Conservation (phyloP, 37 sponge, comb jelly and placozoan genomes). For the Agelas oroides region DNA sequence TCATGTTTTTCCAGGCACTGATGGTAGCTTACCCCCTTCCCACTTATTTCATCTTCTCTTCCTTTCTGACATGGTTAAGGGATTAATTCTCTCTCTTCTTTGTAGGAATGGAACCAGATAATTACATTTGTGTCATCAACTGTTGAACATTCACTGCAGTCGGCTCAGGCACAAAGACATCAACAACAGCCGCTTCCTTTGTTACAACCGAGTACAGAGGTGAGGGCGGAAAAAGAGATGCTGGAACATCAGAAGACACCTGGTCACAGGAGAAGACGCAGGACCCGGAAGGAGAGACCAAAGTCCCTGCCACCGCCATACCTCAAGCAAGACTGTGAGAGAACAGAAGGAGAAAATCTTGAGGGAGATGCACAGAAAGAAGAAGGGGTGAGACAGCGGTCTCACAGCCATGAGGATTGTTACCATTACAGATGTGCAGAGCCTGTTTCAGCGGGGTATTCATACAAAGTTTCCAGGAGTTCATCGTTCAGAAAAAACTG, state of each 20-base stretch:
- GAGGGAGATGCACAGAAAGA: background rate
- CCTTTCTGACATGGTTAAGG: too few relatives aligned
- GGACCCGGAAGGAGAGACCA: background rate
- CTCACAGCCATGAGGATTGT: slow-evolving; percentile 3
- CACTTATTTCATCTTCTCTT: too few relatives aligned
- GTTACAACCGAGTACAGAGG: background rate
- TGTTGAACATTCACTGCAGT: slow-evolving; percentile 11
- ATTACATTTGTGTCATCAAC: background rate
- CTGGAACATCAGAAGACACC: background rate
- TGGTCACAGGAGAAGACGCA: background rate
- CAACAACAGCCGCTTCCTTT: background rate
- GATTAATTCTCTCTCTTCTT: background rate
- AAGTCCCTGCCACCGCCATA: background rate
- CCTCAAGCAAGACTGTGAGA: background rate
- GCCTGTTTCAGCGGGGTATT: background rate
- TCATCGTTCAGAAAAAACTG: too few relatives aligned
- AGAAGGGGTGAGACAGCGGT: background rate
- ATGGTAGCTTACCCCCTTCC: too few relatives aligned
- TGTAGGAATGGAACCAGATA: slow-evolving; percentile 10
- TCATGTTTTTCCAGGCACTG: too few relatives aligned
- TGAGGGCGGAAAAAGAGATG: background rate
- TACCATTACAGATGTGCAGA: background rate
- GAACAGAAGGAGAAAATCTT: background rate
- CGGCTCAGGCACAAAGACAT: background rate
- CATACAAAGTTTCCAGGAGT: too few relatives aligned